Evolutionary conservation across 2,888 invertebrate genomes (phyloP), one percentile per base, ranked within the genome.

Genomic region (Scelioninae gen. 2): DNA sequence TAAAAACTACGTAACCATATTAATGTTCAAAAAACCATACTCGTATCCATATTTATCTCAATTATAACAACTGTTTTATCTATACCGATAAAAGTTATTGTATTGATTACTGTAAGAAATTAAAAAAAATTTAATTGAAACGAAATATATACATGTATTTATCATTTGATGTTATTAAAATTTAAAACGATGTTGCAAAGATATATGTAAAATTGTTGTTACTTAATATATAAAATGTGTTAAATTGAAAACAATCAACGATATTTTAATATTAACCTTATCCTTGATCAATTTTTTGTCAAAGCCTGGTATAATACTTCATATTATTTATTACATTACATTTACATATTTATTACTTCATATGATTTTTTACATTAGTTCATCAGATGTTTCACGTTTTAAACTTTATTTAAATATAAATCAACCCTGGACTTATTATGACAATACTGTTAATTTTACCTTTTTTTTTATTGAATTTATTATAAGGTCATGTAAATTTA

Each of bases 201-300:
- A 41, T 35, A 43, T 67, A 39, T 48, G 48, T 60, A 69, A 55
- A 55, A 25, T 60, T 52, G 39, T 58, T 73, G 64, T 64, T 73
- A 63, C 28, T 52, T 31, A 52, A 60, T 48, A 67, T 73, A 72
- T 63, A 61, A 39, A 48, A 53, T 33, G 28, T 53, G 57, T 64
- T 63, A 11, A 57, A 60, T 57, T 9, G n/a, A n/a, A 22, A 52
- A 41, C 9, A n/a, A 41, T 22, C 22, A 5, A 22, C 5, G 5
- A 22, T 22, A 15, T 45, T 19, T 45, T 22, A n/a, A 45, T 45
- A 22, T 22, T 4, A 22, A 4, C 22, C 22, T 22, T 22, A 4
- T 22, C 22, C 22, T n/a, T n/a, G n/a, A n/a, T n/a, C n/a, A n/a
- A n/a, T n/a, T n/a, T n/a, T n/a, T n/a, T n/a, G n/a, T n/a, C 22